Evolutionary conservation across 2,888 invertebrate species (phyloP).

Genomic region (Phanerotoma sp.): DNA sequence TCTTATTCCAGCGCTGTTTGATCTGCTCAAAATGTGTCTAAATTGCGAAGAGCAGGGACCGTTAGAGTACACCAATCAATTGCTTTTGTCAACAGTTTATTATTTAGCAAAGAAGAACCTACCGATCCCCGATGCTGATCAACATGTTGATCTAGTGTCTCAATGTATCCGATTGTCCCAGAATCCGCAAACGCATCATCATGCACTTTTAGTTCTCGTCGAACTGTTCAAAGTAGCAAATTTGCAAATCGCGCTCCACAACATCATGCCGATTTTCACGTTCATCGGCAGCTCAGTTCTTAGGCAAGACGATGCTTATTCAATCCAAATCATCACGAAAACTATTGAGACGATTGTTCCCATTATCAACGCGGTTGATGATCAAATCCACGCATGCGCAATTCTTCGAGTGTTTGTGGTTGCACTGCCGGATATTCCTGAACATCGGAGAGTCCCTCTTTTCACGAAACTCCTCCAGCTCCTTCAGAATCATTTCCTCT

Average conservation of each 20-base stretch:
- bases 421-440: slow-evolving; percentile 88
- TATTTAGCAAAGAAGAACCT: slow-evolving; percentile 53
- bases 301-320: slow-evolving; percentile 92
- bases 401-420: slow-evolving; percentile 89
- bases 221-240: slow-evolving; percentile 50
- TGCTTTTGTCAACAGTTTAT: slow-evolving; percentile 76
- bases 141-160: slow-evolving; percentile 77
- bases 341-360: slow-evolving; percentile 90
- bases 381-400: slow-evolving; percentile 61
- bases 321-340: slow-evolving; percentile 88
- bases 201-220: slow-evolving; percentile 85
- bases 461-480: slow-evolving; percentile 79
- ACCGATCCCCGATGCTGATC: slow-evolving; percentile 57
- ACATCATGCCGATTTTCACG: slow-evolving; percentile 96
- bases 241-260: slow-evolving; percentile 64
- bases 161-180: slow-evolving; percentile 87
- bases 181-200: slow-evolving; percentile 95
- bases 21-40: slow-evolving; percentile 75
- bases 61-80: slow-evolving; percentile 87
- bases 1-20: slow-evolving; percentile 76
- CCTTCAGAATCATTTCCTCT: slow-evolving; percentile 70
- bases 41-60: slow-evolving; percentile 78
- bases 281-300: slow-evolving; percentile 95
- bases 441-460: slow-evolving; percentile 81
- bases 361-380: slow-evolving; percentile 62